Base-by-base conservation (phyloP, 2,797 vertebrate species). In the Ctenopoma kingsleyae region DNA sequence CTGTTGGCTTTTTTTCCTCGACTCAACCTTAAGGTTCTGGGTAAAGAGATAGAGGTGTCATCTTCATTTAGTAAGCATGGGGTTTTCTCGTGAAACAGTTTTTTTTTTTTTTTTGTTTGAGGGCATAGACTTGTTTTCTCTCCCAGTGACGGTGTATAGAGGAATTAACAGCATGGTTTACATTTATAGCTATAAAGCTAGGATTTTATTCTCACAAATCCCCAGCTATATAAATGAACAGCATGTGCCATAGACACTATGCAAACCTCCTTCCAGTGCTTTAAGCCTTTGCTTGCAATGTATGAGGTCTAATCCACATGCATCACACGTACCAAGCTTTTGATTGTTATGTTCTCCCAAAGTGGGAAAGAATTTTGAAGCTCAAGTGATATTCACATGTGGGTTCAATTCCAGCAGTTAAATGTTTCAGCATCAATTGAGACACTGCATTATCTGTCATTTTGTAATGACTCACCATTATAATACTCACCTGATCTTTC, bases 361-460 rank as follows among this genome's bases (percentile, higher is more conserved):
- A 68, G 77, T 94, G 93, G 93, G 93, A 95, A 94, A 94, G 89
- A 91, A 88, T 93, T 91, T 83, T 75, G 83, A 75, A 88, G 84
- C 80, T 30, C 77, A 19, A 70, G 70, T 71, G 80, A 79, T 88
- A 83, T 83, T 76, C 78, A 91, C 94, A 95, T 94, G 91, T 94
- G 93, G 92, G 89, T 93, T 89, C 90, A 87, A 92, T 94, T 93
- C 89, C 32, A 60, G 77, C 88, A 82, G 80, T 86, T 74, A 81
- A 90, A 88, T 82, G 88, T 89, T 90, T 91, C 38, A 10, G 84
- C 82, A 85, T 90, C 74, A 75, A 77, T 81, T 38, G 72, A 79
- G 59, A 80, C 43, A 50, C 67, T 67, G 84, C 78, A 84, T 92
- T 92, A 91, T 89, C 90, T 91, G 90, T 92, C 90, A 90, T 90